Conservation (phyloP, 2,113 vertebrate species). For the Menura novaehollandiae region DNA sequence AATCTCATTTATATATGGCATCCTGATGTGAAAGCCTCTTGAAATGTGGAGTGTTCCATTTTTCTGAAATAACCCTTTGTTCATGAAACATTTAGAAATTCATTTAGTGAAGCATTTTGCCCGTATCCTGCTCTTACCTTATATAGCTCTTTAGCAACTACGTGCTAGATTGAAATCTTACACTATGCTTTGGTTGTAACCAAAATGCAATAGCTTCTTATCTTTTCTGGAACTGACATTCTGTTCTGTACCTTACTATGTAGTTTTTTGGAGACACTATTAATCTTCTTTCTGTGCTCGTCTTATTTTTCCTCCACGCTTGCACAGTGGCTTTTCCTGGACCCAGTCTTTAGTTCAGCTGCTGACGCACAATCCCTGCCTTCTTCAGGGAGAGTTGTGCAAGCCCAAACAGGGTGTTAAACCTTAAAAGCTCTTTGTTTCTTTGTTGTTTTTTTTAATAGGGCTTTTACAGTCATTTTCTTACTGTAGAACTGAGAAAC, state of each 20-base stretch:
- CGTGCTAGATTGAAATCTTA: not conserved
- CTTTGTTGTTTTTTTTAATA: not conserved
- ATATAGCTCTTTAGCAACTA: not conserved
- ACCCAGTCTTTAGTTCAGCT: not conserved
- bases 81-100: not conserved
- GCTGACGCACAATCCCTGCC: not conserved
- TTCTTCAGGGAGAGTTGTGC: not conserved
- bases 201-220: conserved; percentile 20
- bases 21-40: not conserved
- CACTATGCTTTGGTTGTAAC: not conserved
- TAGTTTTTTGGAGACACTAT: not conserved
- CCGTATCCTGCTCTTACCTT: not conserved
- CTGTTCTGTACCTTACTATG: not conserved
- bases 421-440: not conserved
- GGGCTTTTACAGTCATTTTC: not conserved
- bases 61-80: not conserved
- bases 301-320: not conserved
- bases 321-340: not conserved
- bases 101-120: not conserved
- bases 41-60: not conserved
- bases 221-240: conserved; percentile 20
- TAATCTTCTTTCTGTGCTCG: not conserved
- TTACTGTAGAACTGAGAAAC: not conserved
- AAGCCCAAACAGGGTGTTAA: not conserved
- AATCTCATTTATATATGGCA: not conserved